Evolutionary conservation across 2,888 invertebrate species (phyloP).

Genomic region (Dyspetes luteomarginatus): DNA sequence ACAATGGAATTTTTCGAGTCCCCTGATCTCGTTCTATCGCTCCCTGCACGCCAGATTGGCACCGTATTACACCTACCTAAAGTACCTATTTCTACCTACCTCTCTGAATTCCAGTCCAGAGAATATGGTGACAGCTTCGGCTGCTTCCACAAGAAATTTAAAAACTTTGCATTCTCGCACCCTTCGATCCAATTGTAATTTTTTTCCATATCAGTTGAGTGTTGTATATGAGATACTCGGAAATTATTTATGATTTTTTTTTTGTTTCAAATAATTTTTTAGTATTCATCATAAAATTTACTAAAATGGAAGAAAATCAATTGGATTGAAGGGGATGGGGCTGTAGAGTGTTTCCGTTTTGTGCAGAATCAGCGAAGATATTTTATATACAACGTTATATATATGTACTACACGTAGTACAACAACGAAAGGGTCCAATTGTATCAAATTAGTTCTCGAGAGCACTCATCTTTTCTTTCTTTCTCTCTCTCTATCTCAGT

Average conservation of each 20-base stretch:
- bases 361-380: neutral
- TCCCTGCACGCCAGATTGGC: constrained; percentile 25
- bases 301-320: too few species aligned
- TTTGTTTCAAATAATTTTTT: too few species aligned
- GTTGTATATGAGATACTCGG: too few species aligned
- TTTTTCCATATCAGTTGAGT: too few species aligned
- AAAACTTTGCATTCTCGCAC: too few species aligned
- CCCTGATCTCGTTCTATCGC: constrained; percentile 50
- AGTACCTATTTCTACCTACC: constrained; percentile 27
- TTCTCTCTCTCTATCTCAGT: neutral
- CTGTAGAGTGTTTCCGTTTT: neutral
- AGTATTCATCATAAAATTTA: too few species aligned
- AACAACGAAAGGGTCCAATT: constrained; percentile 55
- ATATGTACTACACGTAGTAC: neutral
- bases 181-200: too few species aligned
- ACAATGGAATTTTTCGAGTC: constrained; percentile 34
- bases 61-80: constrained; percentile 26
- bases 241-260: too few species aligned
- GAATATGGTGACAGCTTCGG: neutral
- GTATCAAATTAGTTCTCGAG: constrained; percentile 72
- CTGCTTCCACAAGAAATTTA: too few species aligned
- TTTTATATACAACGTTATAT: constrained; percentile 25
- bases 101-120: constrained; percentile 38
- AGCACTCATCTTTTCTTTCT: constrained; percentile 41
- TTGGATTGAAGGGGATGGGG: too few species aligned